A percentile compares a stretch with the other conserved stretches of the same genome.
Evolutionary conservation across 2,113 vertebrate species (phyloP).

Genomic region (Nyctereutes procyonoides): DNA sequence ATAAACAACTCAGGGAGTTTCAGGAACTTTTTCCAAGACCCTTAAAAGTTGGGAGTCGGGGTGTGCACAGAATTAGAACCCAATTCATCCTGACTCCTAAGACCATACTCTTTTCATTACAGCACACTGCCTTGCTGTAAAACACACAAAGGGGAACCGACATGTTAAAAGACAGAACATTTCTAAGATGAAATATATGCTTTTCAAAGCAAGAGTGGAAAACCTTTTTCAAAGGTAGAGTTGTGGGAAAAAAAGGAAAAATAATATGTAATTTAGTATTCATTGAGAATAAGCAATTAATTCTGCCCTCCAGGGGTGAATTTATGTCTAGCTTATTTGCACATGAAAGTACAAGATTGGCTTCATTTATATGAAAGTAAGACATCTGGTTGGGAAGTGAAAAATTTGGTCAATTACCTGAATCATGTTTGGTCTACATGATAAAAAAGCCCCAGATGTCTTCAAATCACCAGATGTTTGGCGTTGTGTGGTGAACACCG

Average conservation of each 20-base stretch:
- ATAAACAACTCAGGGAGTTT: constrained; percentile 39
- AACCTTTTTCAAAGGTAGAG: constrained; percentile 49
- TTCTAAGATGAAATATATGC: constrained; percentile 1
- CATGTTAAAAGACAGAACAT: background rate
- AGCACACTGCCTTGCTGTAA: background rate
- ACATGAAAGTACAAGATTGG: constrained; percentile 71
- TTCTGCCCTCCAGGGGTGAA: constrained; percentile 63
- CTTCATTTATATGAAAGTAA: constrained; percentile 66
- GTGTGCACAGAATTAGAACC: background rate
- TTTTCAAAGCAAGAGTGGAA: constrained; percentile 53
- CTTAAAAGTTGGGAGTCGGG: background rate
- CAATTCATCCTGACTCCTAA: background rate
- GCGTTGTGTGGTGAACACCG: background rate
- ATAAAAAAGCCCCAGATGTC: constrained; percentile 73
- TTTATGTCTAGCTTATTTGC: constrained; percentile 67
- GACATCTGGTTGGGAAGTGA: constrained; percentile 79
- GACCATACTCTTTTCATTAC: background rate
- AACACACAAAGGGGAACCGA: background rate
- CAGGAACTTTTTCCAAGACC: constrained; percentile 5
- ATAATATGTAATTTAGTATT: constrained; percentile 61
- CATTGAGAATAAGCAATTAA: constrained; percentile 64
- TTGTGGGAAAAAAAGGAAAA: constrained; percentile 6
- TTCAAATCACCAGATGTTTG: constrained; percentile 73
- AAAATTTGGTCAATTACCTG: constrained; percentile 77
- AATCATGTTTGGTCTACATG: constrained; percentile 77